Percentiles rank a stretch among this genome's conserved stretches.
These are phyloP conservation scores for Glossophaga mutica DNA, from an alignment of 2,797 vertebrate species.

Conservation along the genomic window DNA sequence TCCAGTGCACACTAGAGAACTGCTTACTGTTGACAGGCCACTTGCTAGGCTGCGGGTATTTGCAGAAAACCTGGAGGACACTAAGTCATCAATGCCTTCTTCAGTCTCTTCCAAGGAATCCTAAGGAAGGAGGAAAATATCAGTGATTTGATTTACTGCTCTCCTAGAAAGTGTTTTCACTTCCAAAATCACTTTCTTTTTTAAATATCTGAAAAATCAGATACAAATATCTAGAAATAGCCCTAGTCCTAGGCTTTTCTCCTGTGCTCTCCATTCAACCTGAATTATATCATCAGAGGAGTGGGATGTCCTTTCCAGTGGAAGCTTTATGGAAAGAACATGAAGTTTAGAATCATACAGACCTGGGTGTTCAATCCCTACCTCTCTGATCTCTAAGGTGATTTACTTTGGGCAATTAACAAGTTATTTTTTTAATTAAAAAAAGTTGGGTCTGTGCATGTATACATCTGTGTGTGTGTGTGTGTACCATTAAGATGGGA, in stretches of 20 bases:
- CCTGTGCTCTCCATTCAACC: background rate
- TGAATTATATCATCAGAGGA: background rate
- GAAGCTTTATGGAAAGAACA: background rate
- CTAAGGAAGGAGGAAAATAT: constrained; percentile 73
- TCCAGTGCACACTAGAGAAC: background rate
- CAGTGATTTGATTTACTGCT: background rate
- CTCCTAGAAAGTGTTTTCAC: background rate
- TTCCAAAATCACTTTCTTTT: background rate
- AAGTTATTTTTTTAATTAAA: background rate
- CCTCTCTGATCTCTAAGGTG: background rate
- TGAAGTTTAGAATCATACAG: background rate
- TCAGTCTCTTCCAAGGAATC: constrained; percentile 87
- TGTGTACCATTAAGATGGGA: background rate
- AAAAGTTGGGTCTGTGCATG: background rate
- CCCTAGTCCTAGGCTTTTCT: background rate
- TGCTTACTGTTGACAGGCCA: constrained; percentile 89
- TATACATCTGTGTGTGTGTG: background rate
- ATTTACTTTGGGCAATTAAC: background rate
- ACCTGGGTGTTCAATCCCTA: background rate
- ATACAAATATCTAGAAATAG: constrained; percentile 4
- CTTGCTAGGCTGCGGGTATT: constrained; percentile 81
- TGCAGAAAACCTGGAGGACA: constrained; percentile 83
- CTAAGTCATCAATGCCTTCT: constrained; percentile 89
- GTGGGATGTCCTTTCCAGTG: background rate
- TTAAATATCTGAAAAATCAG: background rate